phyloP scores from a whole-genome alignment of 2,888 invertebrate species.

The Athetis lepigone region DNA sequence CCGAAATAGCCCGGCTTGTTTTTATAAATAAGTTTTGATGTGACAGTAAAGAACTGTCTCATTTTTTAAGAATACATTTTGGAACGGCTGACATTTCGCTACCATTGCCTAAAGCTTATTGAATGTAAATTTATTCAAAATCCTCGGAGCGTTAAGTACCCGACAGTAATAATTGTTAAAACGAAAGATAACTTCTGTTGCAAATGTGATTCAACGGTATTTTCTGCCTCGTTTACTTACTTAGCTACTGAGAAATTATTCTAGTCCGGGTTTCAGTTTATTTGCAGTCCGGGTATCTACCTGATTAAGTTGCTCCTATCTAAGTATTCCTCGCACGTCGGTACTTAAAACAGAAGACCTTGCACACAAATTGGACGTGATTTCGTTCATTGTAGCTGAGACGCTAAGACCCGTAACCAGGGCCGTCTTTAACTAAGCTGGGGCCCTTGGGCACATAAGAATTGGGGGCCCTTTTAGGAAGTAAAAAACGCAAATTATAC shows the following conservation, averaged over 20 bases:
- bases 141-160: conserved; percentile 21
- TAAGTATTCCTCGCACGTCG: conserved; percentile 23
- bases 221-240: conserved; percentile 7
- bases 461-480: too few species aligned
- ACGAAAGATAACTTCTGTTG: conserved; percentile 23
- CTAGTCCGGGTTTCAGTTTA: background rate
- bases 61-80: conserved; percentile 15
- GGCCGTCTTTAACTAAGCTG: too few species aligned
- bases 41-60: background rate
- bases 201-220: conserved; percentile 29
- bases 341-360: conserved; percentile 29
- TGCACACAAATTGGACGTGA: conserved; percentile 32
- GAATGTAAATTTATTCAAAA: conserved; percentile 48
- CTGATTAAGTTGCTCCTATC: conserved; percentile 20
- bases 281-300: conserved; percentile 24
- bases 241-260: conserved; percentile 5
- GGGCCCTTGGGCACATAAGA: too few species aligned
- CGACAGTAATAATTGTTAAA: conserved; percentile 21
- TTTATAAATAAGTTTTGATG: background rate
- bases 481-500: too few species aligned
- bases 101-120: conserved; percentile 18
- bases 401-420: conserved; percentile 27
- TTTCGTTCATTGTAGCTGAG: conserved; percentile 39
- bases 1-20: background rate
- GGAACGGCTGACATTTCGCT: conserved; percentile 1